Evolutionary conservation across 30 jellyfish, hydroid and myxozoan species (phyloP).

Genomic region (Clytia hemisphaerica): DNA sequence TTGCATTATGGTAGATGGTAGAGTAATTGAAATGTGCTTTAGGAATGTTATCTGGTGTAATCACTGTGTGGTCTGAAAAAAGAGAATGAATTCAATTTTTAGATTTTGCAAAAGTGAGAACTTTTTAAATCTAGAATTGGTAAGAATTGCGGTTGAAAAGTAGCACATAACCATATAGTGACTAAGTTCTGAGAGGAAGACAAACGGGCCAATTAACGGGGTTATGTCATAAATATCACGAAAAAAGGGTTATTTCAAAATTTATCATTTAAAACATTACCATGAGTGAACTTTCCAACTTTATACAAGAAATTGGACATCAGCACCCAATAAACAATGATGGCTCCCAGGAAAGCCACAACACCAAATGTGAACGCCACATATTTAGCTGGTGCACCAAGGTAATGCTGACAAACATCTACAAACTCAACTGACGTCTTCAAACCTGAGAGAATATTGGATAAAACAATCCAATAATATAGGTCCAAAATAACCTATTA

Average conservation of each 20-base stretch:
- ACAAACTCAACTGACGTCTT: constrained; percentile 69
- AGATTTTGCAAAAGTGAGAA: no score
- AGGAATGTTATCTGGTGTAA: no score
- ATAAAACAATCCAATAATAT: not conserved
- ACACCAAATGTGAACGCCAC: constrained; percentile 52
- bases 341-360: constrained; percentile 81
- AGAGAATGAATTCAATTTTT: no score
- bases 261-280: constrained; percentile 13
- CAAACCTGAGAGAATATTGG: constrained; percentile 5
- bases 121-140: no score
- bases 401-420: constrained; percentile 76
- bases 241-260: not conserved
- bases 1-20: no score
- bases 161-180: no score
- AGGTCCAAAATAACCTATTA: no score
- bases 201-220: no score
- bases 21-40: no score
- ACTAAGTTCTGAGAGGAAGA: no score
- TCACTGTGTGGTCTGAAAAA: no score
- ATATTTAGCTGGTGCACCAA: constrained; percentile 61
- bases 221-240: not conserved
- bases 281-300: constrained; percentile 69
- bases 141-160: no score
- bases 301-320: constrained; percentile 79
- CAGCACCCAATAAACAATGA: constrained; percentile 79